Evolutionary conservation across 1,140 invertebrate genomes (phyloP).

Genomic region (Linepithema humile): DNA sequence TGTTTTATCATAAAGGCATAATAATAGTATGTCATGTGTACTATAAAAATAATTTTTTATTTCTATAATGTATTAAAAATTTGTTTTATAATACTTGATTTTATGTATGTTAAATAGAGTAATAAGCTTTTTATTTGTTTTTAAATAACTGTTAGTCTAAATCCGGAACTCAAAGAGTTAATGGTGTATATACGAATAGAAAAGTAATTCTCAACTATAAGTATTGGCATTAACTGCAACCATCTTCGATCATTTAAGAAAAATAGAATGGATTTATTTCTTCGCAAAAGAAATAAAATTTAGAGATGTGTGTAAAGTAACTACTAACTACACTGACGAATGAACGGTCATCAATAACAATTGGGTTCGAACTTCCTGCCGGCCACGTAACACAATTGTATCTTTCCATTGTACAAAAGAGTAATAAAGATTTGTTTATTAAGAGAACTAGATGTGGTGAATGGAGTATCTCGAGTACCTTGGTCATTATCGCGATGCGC

Average conservation of each 20-base stretch:
- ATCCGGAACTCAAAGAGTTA: no score
- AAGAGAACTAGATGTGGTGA: constrained; percentile 3
- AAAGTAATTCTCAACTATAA: not conserved
- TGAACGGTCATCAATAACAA: not conserved
- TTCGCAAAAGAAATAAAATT: not conserved
- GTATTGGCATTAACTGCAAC: not conserved
- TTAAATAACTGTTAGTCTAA: no score
- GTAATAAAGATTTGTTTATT: constrained; percentile 59
- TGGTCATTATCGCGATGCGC: constrained; percentile 29
- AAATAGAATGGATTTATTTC: not conserved
- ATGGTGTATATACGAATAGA: not conserved
- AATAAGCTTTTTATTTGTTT: no score
- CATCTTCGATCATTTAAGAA: not conserved
- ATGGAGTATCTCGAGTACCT: not conserved
- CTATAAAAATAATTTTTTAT: no score
- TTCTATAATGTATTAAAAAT: no score
- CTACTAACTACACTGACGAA: not conserved
- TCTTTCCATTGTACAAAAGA: not conserved
- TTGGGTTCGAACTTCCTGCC: not conserved
- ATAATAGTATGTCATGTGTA: no score
- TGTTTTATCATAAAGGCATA: no score
- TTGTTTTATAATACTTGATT: no score
- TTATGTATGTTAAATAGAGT: no score
- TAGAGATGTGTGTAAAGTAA: not conserved
- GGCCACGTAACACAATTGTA: not conserved